Evolutionary conservation across 2,113 vertebrate genomes (phyloP).

Genomic region (Propithecus coquereli): DNA sequence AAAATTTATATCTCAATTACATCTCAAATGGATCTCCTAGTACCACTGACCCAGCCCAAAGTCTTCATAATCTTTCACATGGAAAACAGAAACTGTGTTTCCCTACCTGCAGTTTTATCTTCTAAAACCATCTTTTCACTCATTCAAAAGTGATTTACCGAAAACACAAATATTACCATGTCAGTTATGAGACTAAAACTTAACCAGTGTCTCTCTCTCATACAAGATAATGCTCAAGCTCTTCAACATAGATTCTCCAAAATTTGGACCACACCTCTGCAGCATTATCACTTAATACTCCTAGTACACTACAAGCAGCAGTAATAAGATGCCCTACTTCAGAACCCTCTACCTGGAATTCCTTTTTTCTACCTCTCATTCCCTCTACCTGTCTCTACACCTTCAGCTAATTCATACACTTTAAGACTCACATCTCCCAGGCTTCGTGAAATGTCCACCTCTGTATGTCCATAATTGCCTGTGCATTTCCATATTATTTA

Average conservation of each 20-base stretch:
- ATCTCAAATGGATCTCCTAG: neutral
- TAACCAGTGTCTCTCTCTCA: neutral
- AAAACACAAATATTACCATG: neutral
- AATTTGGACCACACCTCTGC: neutral
- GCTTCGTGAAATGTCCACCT: neutral
- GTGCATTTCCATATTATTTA: neutral
- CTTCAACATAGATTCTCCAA: neutral
- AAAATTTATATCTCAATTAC: neutral
- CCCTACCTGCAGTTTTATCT: neutral
- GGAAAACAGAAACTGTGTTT: neutral
- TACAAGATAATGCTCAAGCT: neutral
- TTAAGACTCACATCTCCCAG: neutral
- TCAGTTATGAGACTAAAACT: neutral
- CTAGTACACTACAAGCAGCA: neutral
- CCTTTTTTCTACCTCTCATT: neutral
- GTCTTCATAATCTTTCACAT: neutral
- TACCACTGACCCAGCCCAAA: neutral
- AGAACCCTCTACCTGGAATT: neutral
- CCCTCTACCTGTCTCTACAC: neutral
- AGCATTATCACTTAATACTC: neutral
- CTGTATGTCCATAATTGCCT: neutral
- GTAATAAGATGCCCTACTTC: neutral
- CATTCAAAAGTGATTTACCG: neutral
- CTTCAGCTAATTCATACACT: neutral
- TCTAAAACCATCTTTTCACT: neutral